These are phyloP conservation scores for Formica aserva DNA, from an alignment of 2,888 invertebrate genomes.

Conservation along the genomic window DNA sequence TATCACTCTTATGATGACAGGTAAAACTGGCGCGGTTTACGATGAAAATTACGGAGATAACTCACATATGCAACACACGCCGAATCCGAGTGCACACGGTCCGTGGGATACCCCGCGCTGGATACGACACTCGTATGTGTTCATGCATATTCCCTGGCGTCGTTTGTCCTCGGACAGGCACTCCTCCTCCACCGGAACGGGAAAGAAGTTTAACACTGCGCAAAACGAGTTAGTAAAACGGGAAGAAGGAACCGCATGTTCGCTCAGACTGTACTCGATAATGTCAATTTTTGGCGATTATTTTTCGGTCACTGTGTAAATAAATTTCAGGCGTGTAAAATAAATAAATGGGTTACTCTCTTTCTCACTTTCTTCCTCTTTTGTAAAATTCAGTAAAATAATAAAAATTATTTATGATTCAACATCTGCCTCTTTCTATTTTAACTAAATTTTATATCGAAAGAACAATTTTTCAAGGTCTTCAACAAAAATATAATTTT, in stretches of 20 bases:
- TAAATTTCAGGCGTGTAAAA: background rate
- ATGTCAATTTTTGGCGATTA: background rate
- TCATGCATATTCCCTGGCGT: conserved; percentile 92
- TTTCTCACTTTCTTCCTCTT: background rate
- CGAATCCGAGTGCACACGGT: conserved; percentile 93
- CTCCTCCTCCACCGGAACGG: conserved; percentile 93
- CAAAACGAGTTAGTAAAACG: background rate
- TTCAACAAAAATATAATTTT: too few relatives aligned
- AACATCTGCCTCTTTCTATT: too few relatives aligned
- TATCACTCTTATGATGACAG: background rate
- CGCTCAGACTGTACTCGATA: background rate
- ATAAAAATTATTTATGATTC: background rate
- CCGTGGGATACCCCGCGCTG: conserved; percentile 91
- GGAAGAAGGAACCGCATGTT: background rate
- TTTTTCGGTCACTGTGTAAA: background rate
- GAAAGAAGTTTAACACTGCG: conserved; percentile 93
- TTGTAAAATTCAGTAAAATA: too few relatives aligned
- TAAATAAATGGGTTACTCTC: background rate
- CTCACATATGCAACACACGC: conserved; percentile 95
- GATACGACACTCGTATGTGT: conserved; percentile 93
- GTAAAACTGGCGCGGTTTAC: background rate
- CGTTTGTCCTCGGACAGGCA: conserved; percentile 91
- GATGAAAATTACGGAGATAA: conserved; percentile 31
- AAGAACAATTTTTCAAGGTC: too few relatives aligned
- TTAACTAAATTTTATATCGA: too few relatives aligned